phyloP scores from a whole-genome alignment of 2,797 vertebrate genomes.

The Sarcoramphus papa region DNA sequence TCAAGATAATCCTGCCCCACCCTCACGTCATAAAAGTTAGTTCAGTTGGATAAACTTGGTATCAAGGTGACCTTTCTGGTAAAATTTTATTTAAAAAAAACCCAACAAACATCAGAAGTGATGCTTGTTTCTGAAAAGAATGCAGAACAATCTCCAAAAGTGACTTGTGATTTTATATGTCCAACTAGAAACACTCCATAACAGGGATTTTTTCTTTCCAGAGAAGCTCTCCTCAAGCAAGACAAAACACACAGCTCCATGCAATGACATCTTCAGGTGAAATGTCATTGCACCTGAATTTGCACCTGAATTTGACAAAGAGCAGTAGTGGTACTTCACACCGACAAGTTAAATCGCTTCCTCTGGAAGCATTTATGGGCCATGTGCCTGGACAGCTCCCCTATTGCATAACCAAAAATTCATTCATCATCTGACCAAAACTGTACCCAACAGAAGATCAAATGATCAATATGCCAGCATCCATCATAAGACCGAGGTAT shows the following conservation, averaged over 20 bases:
- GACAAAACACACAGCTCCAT: not conserved
- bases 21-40: not conserved
- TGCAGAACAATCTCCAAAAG: not conserved
- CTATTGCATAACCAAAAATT: not conserved
- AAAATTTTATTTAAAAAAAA: not conserved
- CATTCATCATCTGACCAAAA: not conserved
- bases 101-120: not conserved
- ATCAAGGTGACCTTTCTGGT: not conserved
- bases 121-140: not conserved
- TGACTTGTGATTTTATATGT: not conserved
- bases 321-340: not conserved
- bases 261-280: not conserved
- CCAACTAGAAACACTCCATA: not conserved
- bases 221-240: not conserved
- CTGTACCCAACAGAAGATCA: not conserved
- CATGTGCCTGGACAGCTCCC: not conserved
- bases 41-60: not conserved
- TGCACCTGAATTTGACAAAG: not conserved
- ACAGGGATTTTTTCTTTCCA: not conserved
- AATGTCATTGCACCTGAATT: not conserved
- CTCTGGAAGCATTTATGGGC: not conserved
- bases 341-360: not conserved
- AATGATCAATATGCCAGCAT: not conserved
- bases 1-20: not conserved
- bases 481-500: not conserved